These are phyloP conservation scores for Clinocottus analis DNA, from an alignment of 2,113 vertebrate genomes.

Conservation along the genomic window DNA sequence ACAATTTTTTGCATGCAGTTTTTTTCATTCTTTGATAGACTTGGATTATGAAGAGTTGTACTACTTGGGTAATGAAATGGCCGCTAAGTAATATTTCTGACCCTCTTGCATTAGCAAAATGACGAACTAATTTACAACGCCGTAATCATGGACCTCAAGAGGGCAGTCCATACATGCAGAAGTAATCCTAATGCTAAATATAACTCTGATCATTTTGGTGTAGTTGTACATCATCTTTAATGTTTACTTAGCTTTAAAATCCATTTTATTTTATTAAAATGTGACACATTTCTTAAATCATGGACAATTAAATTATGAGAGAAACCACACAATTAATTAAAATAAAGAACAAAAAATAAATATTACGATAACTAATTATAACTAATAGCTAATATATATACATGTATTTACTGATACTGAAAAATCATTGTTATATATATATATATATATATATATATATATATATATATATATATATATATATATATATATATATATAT, in stretches of 20 bases:
- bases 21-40: conserved; percentile 14
- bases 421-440: background rate
- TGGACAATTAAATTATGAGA: background rate
- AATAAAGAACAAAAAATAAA: conserved; percentile 3
- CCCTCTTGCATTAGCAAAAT: conserved; percentile 42
- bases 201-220: background rate
- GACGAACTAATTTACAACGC: conserved; percentile 44
- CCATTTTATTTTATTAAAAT: background rate
- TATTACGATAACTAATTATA: background rate
- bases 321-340: background rate
- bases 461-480: background rate
- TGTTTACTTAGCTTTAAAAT: conserved; percentile 12
- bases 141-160: conserved; percentile 65
- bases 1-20: conserved; percentile 35
- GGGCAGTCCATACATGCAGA: conserved; percentile 68
- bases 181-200: conserved; percentile 29
- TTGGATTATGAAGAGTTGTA: conserved; percentile 20
- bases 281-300: background rate
- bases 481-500: background rate
- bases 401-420: background rate
- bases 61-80: conserved; percentile 22
- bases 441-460: background rate
- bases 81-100: conserved; percentile 28
- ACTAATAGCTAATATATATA: background rate
- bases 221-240: conserved; percentile 13